A percentile compares a stretch with the other conserved stretches of the same genome.
phyloP scores from a whole-genome alignment of 2,113 vertebrate genomes.

The Mus pahari region DNA sequence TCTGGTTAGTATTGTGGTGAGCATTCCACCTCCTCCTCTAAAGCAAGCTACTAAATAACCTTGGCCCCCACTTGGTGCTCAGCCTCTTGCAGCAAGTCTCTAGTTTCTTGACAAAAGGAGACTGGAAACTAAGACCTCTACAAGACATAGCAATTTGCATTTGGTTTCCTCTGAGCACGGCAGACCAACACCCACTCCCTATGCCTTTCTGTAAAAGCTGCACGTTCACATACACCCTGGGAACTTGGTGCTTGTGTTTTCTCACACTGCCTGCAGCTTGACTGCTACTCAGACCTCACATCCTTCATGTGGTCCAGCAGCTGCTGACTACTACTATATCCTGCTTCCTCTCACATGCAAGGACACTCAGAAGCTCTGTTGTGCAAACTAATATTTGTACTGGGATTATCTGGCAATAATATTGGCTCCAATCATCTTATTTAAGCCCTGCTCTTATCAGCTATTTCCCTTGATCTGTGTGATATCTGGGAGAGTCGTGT shows the following conservation, averaged over 20 bases:
- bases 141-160: slow-evolving; percentile 30
- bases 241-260: background rate
- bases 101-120: slow-evolving; percentile 26
- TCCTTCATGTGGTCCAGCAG: accelerated
- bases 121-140: background rate
- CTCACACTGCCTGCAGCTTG: background rate
- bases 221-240: background rate
- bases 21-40: slow-evolving; percentile 10
- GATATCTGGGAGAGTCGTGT: background rate
- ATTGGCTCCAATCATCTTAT: background rate
- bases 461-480: background rate
- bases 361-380: background rate
- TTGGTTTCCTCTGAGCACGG: slow-evolving; percentile 49
- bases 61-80: background rate
- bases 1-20: slow-evolving; percentile 65
- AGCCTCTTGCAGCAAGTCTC: slow-evolving; percentile 17
- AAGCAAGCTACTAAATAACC: slow-evolving; percentile 65
- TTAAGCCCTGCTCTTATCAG: background rate
- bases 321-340: background rate
- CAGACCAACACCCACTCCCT: background rate
- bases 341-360: background rate
- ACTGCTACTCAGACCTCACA: background rate
- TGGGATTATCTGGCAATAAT: background rate
- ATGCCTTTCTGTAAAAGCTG: background rate
- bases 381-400: background rate